phyloP scores from a whole-genome alignment of 2,113 vertebrate genomes.

The Falco punctatus region DNA sequence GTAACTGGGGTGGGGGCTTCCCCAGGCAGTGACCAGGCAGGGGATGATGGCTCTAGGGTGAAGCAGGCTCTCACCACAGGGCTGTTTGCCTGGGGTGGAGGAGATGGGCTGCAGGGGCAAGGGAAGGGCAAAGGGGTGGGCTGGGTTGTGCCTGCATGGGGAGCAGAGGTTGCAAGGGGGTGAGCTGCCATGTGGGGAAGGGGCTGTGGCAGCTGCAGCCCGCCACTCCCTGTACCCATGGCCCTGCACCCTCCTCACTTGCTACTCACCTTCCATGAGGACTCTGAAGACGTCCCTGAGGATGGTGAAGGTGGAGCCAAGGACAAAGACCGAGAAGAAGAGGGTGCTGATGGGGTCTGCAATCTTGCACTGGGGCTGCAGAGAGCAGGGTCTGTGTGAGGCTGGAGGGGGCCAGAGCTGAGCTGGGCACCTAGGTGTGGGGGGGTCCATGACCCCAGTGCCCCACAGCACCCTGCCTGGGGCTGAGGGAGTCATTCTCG shows the following conservation, averaged over 20 bases:
- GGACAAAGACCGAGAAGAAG: slow-evolving; percentile 93
- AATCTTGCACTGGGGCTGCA: slow-evolving; percentile 93
- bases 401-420: not conserved
- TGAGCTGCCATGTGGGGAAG: not conserved
- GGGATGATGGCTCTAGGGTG: not conserved
- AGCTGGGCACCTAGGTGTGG: not conserved
- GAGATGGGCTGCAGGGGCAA: too few species aligned
- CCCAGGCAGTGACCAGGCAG: not conserved
- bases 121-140: not conserved
- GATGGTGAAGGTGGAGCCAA: slow-evolving; percentile 92
- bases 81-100: not conserved
- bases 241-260: accelerated
- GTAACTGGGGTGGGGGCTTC: not conserved
- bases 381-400: not conserved
- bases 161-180: not conserved
- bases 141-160: not conserved
- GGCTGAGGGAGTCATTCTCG: not conserved
- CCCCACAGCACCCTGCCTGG: accelerated
- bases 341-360: slow-evolving; percentile 97
- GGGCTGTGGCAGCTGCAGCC: not conserved
- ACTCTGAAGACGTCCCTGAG: slow-evolving; percentile 92
- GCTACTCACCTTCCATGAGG: slow-evolving; percentile 90
- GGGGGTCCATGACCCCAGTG: not conserved
- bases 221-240: accelerated
- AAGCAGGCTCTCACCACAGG: not conserved